These are phyloP conservation scores for Magallana gigas DNA, from an alignment of 1,140 invertebrate species.

Conservation along the genomic window DNA sequence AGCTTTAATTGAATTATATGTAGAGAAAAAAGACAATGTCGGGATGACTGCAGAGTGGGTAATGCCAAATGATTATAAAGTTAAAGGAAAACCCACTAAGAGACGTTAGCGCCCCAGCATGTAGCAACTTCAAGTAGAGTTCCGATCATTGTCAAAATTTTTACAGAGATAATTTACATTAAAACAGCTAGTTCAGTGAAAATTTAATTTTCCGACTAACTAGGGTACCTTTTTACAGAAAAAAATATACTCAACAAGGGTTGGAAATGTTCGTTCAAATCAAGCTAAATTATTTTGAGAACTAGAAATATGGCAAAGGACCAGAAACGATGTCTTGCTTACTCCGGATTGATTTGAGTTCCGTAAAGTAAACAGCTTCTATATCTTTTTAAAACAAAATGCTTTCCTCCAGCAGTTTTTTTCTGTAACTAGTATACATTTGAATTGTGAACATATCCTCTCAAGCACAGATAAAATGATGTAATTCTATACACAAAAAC, in stretches of 20 bases:
- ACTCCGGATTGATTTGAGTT: background rate
- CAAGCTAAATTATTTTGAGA: background rate
- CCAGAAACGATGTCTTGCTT: background rate
- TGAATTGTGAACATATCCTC: slow-evolving; percentile 10
- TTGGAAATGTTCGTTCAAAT: background rate
- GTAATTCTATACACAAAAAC: slow-evolving; percentile 30
- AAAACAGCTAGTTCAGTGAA: slow-evolving; percentile 28
- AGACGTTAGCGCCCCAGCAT: background rate
- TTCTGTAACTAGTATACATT: slow-evolving; percentile 26
- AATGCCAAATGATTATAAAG: slow-evolving; percentile 13
- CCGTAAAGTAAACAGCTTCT: background rate
- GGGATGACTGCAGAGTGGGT: background rate
- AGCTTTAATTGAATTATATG: slow-evolving; percentile 22
- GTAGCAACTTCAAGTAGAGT: slow-evolving; percentile 1
- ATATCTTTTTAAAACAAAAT: slow-evolving; percentile 6
- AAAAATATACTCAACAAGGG: background rate
- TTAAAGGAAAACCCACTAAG: slow-evolving; percentile 8
- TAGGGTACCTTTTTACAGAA: background rate
- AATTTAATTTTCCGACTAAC: slow-evolving; percentile 26
- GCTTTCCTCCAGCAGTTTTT: background rate
- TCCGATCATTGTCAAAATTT: slow-evolving; percentile 31
- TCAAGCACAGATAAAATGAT: slow-evolving; percentile 34
- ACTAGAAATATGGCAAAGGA: background rate
- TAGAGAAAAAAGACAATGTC: slow-evolving; percentile 17
- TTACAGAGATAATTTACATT: background rate